Evolutionary conservation across 2,888 invertebrate genomes (phyloP), one percentile per base, ranked within the genome.

Genomic region (Drosophila peninsularis): DNA sequence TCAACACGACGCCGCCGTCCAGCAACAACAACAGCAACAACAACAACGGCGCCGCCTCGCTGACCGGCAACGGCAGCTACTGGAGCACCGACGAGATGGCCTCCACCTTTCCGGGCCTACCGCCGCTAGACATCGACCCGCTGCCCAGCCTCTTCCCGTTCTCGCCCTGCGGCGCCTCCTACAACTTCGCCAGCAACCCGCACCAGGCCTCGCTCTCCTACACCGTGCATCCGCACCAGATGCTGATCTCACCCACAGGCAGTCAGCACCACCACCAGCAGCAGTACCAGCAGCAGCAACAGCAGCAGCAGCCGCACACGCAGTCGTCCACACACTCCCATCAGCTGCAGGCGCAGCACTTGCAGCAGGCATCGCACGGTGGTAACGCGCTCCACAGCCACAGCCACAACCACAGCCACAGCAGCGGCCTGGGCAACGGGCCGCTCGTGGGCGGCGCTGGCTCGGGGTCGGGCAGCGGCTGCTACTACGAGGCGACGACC

Each of bases 101-200:
- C 95, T 96, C 96, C 58, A 96, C 96, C 39, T 97, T 97, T 93
- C 95, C 97, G 0, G 92, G 92, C 37, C 92, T 97, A 82, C 96
- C 97, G 27, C 94, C 96, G 0, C 93, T 97, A 81, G 98, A 98
- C 90, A 93, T 98, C 90, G 98, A 98, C 90, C 97, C 97, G 9
- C 92, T 98, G 78, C 97, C 97, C 0, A 96, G 96, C 65, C 94
- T 98, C 58, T 97, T 98, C 87, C 96, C 97, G 3, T 97, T 97
- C 92, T 96, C 97, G 53, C 97, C 97, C 0, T 96, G 96, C 91
- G 94, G 96, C 65, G 95, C 95, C 66, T 93, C 93, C 55, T 96
- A 96, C 93, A 96, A 96, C 66, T 92, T 93, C 71, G 90, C 92
- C 70, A 84, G 93, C 61, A 92, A 92, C 81, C 91, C 91, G 44